A percentile compares a stretch with the other conserved stretches of the same genome.
These are phyloP conservation scores for Dipodomys spectabilis DNA, from an alignment of 2,113 vertebrate genomes.

Conservation along the genomic window DNA sequence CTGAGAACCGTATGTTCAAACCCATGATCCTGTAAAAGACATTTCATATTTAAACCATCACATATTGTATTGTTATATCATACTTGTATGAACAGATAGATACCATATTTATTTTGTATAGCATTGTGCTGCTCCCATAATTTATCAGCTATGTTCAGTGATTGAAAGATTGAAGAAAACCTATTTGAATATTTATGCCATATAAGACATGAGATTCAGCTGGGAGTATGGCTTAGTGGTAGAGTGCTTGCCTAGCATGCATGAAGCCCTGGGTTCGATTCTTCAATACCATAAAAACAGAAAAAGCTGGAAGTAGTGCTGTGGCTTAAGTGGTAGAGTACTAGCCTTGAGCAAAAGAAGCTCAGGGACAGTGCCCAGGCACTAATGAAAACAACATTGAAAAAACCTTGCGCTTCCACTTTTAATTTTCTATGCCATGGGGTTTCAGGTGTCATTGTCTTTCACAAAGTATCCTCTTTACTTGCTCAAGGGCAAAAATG, in stretches of 20 bases:
- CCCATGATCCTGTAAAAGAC: no score
- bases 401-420: neutral
- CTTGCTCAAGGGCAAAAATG: neutral
- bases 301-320: no score
- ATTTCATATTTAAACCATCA: no score
- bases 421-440: neutral
- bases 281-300: no score
- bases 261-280: no score
- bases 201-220: neutral
- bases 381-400: neutral
- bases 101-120: neutral
- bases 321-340: no score
- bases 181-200: neutral
- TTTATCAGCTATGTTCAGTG: neutral
- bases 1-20: no score
- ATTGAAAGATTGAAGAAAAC: slow-evolving; percentile 13
- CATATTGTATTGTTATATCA: neutral
- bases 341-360: no score
- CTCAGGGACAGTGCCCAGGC: no score
- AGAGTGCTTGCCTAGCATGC: no score
- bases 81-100: no score
- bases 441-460: neutral
- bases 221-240: no score
- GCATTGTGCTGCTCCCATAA: neutral
- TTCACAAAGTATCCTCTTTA: neutral